Base-by-base conservation (phyloP, 2,888 invertebrate species). In the Gortyna flavago region DNA sequence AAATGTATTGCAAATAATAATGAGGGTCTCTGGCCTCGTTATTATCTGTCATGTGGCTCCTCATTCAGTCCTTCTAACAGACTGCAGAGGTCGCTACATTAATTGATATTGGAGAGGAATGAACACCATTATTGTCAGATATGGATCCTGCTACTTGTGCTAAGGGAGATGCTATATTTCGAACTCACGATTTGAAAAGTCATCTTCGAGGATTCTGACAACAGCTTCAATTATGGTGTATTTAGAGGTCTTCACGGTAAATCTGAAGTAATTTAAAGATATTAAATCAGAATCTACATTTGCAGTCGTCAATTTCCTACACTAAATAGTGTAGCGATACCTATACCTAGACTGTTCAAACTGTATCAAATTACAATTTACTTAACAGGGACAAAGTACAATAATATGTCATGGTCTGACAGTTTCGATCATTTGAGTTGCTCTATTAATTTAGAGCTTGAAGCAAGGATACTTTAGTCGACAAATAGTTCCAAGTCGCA, bases 391-490 rank as follows among this genome's bases (percentile, higher is more conserved):
- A 75, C 73, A 83, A 38, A 62, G n/a, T 54, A 54, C 62, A 72
- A 75, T 77, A 73, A 80, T 86, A 65, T 51, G 84, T 81, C 73
- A 85, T 75, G 84, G 81, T 84, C 84, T 69, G 72, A 57, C 72
- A 70, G 65, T 81, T 73, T 16, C 38, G 38, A 78, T 54, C 32
- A 70, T 75, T 72, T 73, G 68, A 66, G 74, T 67, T 80, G 57
- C 21, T 71, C 62, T 74, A 66, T 61, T 71, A 61, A 83, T 72
- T 69, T 68, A 68, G 59, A 67, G 64, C 57, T 77, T 35, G 32
- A 73, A 54, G 77, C 62, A 64, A 77, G 70, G 72, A 81, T 67
- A 72, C 29, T 68, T 71, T 18, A 67, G 35, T 48, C 38, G 16
- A 29, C 29, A 13, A 66, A 77, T 25, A 54, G 54, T 51, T 61